Evolutionary conservation across 2,797 vertebrate genomes (phyloP).

Genomic region (Taeniopygia guttata): DNA sequence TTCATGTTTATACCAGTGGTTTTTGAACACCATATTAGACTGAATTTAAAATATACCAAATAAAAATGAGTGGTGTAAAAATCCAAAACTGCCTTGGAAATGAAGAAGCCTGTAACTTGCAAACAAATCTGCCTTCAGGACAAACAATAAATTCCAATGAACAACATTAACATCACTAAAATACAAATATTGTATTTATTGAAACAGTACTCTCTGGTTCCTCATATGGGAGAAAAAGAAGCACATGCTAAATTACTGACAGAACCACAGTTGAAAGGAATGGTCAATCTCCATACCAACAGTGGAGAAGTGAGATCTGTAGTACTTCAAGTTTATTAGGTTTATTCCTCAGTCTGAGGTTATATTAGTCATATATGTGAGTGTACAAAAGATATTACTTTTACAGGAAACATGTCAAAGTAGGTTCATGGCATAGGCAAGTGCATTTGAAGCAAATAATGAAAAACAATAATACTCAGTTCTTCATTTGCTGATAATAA

Average conservation of each 20-base stretch:
- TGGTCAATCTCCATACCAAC: not conserved
- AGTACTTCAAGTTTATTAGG: not conserved
- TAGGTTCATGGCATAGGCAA: not conserved
- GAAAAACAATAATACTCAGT: not conserved
- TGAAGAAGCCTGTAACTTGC: not conserved
- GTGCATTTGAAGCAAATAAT: not conserved
- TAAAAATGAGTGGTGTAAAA: not conserved
- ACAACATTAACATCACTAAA: not conserved
- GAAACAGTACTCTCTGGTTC: not conserved
- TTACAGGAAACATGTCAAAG: not conserved
- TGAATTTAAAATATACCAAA: not conserved
- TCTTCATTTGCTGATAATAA: slow-evolving; percentile 3
- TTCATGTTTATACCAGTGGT: not conserved
- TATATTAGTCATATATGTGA: not conserved
- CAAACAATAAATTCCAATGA: not conserved
- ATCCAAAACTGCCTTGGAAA: not conserved
- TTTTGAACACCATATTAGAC: not conserved
- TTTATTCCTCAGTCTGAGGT: not conserved
- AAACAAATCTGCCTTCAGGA: not conserved
- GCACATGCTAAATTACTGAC: not conserved
- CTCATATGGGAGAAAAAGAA: not conserved
- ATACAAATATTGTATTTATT: not conserved
- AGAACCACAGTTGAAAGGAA: not conserved
- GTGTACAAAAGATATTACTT: not conserved
- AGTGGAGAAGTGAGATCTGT: not conserved